Evolutionary conservation across 2,888 invertebrate genomes (phyloP), one percentile per base, ranked within the genome.

Genomic region (Abrostola tripartita): DNA sequence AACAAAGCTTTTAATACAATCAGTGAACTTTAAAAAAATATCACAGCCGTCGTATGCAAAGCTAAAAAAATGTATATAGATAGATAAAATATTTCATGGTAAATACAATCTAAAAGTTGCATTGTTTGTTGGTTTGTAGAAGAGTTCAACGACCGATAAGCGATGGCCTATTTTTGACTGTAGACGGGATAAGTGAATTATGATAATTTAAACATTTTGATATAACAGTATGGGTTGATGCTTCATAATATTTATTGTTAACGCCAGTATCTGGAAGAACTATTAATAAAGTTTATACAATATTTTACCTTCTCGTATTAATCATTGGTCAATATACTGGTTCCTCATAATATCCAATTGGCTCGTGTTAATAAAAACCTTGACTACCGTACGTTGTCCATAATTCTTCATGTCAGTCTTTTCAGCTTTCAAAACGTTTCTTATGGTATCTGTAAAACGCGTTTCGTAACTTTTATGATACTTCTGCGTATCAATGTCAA

Each of bases 131-230:
- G 50, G 56, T 73, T 61, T 65, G 47, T 56, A 6, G 8, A 41
- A 51, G 47, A 44, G 61, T 49, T 73, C 56, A 77, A 53, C 8
- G 56, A 37, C 57, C 65, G 80, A 80, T 78, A 78, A 71, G 51
- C 42, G 11, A 9, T 68, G 68, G 5, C 67, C 71, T 65, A 70
- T 66, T 62, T 73, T 61, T 52, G 50, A 68, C 12, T 65, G 58
- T 61, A 61, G 58, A 44, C 42, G 65, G 51, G 73, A 79, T 79
- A 79, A 76, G 40, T 42, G 37, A 1, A 52, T 40, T 42, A 24
- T 8, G 42, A 35, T 44, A 36, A 47, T 54, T 66, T 36, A 12
- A 42, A 51, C n/a, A 36, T 38, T 56, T 47, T 44, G 44, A 47
- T 24, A 0, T 10, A 5, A 10, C 4, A 24, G 24, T 24, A 24